phyloP scores from a whole-genome alignment of 2,888 invertebrate genomes.

The Sialis lutaria region DNA sequence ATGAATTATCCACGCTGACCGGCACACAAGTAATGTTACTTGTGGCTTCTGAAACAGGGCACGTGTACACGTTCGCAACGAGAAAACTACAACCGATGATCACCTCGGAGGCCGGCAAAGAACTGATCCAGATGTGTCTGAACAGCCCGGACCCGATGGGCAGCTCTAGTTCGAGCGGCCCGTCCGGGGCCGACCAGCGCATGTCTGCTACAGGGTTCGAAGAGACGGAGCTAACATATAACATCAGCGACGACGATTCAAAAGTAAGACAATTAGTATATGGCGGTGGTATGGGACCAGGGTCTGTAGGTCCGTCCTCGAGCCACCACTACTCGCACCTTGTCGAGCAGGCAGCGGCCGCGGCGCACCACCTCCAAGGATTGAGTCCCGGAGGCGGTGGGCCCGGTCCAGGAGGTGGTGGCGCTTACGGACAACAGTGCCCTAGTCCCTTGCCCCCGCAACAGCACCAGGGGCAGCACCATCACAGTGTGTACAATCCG shows the following conservation, averaged over 20 bases:
- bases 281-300: constrained; percentile 32
- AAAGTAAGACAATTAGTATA: constrained; percentile 96
- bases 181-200: constrained; percentile 68
- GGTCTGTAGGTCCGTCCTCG: constrained; percentile 23
- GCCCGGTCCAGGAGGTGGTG: constrained; percentile 34
- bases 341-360: constrained; percentile 20
- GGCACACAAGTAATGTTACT: constrained; percentile 99
- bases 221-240: constrained; percentile 95
- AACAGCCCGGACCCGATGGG: constrained; percentile 77
- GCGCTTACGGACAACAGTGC: constrained; percentile 37
- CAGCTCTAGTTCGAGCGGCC: constrained; percentile 36
- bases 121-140: constrained; percentile 95
- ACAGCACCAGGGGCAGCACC: constrained; percentile 24
- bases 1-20: constrained; percentile 95
- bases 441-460: constrained; percentile 57
- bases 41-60: constrained; percentile 97
- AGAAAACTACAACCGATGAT: constrained; percentile 99
- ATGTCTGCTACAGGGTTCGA: constrained; percentile 98
- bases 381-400: constrained; percentile 40
- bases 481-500: constrained; percentile 18
- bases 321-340: constrained; percentile 23
- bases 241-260: constrained; percentile 87
- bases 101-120: constrained; percentile 92
- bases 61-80: constrained; percentile 99
- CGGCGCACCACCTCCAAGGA: constrained; percentile 25